Evolutionary conservation across 2,113 vertebrate genomes (phyloP).

Genomic region (Herpetotheres cachinnans): DNA sequence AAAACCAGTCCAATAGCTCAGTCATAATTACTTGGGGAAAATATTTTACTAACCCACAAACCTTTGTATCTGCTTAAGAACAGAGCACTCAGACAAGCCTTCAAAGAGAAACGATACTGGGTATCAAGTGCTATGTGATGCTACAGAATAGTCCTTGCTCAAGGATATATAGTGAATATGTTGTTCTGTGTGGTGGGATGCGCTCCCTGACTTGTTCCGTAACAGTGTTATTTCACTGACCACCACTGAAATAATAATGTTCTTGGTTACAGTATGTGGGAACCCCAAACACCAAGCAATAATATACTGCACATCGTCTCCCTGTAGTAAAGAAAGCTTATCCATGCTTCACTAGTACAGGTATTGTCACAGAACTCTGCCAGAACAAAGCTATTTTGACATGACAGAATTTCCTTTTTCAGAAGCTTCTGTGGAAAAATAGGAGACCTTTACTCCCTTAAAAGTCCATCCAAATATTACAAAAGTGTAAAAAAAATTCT

Average conservation of each 20-base stretch:
- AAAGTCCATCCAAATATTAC: neutral
- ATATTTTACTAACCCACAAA: neutral
- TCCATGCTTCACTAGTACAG: neutral
- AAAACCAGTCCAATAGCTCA: neutral
- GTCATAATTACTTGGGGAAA: neutral
- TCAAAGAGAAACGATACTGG: neutral
- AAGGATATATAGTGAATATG: accelerated
- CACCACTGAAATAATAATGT: neutral
- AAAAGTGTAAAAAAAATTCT: neutral
- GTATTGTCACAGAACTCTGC: neutral
- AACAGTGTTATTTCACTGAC: neutral
- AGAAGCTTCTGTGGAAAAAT: too few species aligned
- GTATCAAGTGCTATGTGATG: neutral
- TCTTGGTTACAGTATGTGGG: neutral
- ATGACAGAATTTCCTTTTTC: neutral
- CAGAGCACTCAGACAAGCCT: neutral
- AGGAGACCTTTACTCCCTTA: neutral
- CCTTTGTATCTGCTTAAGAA: neutral
- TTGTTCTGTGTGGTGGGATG: neutral
- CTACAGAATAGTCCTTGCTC: neutral
- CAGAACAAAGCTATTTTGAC: neutral
- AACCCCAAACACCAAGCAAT: neutral
- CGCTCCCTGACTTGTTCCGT: neutral
- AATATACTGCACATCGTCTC: too few species aligned
- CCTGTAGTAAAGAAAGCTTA: neutral